Conservation (phyloP, 2,888 invertebrate species). For the Tholera decimalis region DNA sequence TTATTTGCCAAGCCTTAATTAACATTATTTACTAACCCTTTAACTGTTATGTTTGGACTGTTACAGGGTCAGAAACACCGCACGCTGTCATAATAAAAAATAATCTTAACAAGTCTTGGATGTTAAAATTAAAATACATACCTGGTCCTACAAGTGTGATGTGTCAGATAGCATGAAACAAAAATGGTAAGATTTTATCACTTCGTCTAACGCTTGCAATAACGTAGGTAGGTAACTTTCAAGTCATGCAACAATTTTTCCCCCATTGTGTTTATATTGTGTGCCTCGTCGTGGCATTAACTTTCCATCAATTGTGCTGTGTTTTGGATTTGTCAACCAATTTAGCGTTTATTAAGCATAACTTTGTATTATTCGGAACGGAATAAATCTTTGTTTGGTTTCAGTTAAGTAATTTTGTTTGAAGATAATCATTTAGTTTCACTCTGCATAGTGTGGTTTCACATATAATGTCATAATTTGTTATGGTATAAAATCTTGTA, state of each 20-base stretch:
- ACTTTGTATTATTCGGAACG: slow-evolving; percentile 60
- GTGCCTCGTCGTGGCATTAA: slow-evolving; percentile 70
- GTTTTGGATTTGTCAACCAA: slow-evolving; percentile 72
- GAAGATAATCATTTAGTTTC: slow-evolving; percentile 32
- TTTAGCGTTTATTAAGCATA: slow-evolving; percentile 71
- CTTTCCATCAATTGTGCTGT: slow-evolving; percentile 82
- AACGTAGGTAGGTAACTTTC: slow-evolving; percentile 71
- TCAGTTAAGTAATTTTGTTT: slow-evolving; percentile 65
- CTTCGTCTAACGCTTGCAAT: slow-evolving; percentile 50
- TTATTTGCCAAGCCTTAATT: slow-evolving; percentile 69
- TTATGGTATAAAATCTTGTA: not conserved
- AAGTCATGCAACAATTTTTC: slow-evolving; percentile 79
- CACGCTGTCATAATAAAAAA: slow-evolving; percentile 43
- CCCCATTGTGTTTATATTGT: slow-evolving; percentile 78
- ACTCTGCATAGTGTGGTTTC: slow-evolving; percentile 4
- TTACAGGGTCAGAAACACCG: slow-evolving; percentile 45
- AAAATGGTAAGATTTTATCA: slow-evolving; percentile 64
- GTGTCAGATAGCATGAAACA: slow-evolving; percentile 81
- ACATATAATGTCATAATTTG: not conserved
- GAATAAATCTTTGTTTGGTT: slow-evolving; percentile 66
- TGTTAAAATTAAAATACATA: slow-evolving; percentile 74
- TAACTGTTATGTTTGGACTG: slow-evolving; percentile 50
- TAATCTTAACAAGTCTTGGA: slow-evolving; percentile 38
- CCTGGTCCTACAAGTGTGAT: slow-evolving; percentile 82
- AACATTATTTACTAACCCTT: slow-evolving; percentile 70